Conservation (phyloP, 64 coral and sea anemone genomes). For the Stichodactyla mertensii region DNA sequence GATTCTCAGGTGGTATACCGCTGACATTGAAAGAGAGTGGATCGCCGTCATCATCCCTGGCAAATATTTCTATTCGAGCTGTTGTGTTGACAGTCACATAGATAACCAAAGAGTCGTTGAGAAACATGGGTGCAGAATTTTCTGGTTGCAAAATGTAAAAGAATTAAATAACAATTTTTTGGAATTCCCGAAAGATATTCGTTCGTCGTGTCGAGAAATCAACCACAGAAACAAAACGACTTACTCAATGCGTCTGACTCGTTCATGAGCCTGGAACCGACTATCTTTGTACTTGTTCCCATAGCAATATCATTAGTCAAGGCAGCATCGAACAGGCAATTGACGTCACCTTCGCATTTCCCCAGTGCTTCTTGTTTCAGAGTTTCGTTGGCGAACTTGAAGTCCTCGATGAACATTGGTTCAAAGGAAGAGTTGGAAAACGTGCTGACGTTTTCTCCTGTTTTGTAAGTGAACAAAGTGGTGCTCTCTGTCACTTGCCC, state of each 20-base stretch:
- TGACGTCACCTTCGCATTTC: conserved; percentile 16
- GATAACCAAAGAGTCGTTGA: not conserved
- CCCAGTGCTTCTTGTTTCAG: conserved; percentile 11
- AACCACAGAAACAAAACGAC: too few species aligned
- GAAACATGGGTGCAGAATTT: not conserved
- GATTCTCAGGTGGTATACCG: conserved; percentile 1
- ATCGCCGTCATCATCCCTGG: not conserved
- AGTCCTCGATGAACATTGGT: conserved; percentile 28
- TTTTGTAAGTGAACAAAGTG: conserved; percentile 31
- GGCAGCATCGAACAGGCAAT: conserved; percentile 26
- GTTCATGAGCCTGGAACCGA: not conserved
- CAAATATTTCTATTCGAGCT: not conserved
- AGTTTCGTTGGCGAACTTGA: conserved; percentile 22
- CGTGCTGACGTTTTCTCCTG: not conserved
- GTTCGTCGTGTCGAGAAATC: too few species aligned
- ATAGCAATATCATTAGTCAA: conserved; percentile 29
- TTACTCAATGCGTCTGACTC: conserved; percentile 14
- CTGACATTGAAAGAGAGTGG: not conserved
- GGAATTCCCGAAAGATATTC: too few species aligned
- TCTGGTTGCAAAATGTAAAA: not conserved
- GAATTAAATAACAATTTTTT: too few species aligned
- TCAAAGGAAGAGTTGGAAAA: conserved; percentile 6
- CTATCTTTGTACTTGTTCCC: conserved; percentile 22
- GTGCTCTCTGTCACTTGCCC: conserved; percentile 23
- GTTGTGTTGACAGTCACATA: not conserved